phyloP scores from a whole-genome alignment of 2,888 invertebrate genomes.

The Mesochorus sp. region DNA sequence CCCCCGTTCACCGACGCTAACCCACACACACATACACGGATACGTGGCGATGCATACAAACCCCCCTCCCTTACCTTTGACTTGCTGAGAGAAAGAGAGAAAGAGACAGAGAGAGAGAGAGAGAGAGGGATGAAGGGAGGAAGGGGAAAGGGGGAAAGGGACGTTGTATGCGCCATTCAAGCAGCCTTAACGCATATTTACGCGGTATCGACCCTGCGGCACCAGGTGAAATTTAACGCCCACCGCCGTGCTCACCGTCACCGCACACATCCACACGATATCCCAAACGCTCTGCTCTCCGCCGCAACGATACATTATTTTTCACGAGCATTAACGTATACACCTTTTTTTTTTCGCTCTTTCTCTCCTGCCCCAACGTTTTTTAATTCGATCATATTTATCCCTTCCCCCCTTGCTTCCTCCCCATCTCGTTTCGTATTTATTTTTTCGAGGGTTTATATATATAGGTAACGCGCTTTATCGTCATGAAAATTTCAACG shows the following conservation, averaged over 20 bases:
- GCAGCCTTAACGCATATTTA: conserved; percentile 73
- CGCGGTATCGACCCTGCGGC: conserved; percentile 71
- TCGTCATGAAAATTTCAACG: background rate
- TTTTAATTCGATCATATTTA: conserved; percentile 39
- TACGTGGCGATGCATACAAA: conserved; percentile 29
- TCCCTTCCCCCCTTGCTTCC: background rate
- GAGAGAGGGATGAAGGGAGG: background rate
- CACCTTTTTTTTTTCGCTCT: background rate
- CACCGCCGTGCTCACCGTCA: background rate
- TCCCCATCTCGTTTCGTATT: background rate
- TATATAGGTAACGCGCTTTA: background rate
- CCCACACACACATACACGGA: background rate
- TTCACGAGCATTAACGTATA: conserved; percentile 52
- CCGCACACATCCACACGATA: background rate
- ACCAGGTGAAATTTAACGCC: conserved; percentile 63
- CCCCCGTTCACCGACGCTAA: conserved; percentile 60
- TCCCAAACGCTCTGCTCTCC: conserved; percentile 9
- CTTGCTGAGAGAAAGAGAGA: background rate
- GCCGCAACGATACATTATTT: conserved; percentile 56
- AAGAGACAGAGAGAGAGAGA: conserved; percentile 18
- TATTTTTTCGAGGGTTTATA: background rate
- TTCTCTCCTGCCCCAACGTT: background rate
- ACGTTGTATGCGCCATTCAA: conserved; percentile 57
- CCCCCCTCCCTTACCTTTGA: conserved; percentile 29
- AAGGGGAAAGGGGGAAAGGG: background rate